Percentiles rank a stretch among this genome's conserved stretches.
Conservation (phyloP, 2,797 vertebrate genomes). For the Sylvilagus floridanus region DNA sequence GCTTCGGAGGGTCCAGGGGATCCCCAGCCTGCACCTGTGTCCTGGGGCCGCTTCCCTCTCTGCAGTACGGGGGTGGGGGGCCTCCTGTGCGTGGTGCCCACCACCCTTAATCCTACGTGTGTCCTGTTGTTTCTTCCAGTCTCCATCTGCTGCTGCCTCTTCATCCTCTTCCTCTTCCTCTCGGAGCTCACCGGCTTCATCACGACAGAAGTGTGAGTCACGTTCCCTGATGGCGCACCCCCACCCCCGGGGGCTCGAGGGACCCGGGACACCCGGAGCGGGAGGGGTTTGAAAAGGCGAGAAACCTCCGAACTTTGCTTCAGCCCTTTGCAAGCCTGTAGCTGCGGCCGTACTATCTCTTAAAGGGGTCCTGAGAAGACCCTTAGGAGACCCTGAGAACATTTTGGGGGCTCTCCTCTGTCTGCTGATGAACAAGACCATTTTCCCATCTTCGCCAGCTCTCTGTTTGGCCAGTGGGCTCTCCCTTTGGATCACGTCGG, state of each 20-base stretch:
- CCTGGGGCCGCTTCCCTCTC: not conserved
- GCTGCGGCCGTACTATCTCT: not conserved
- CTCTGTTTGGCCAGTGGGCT: conserved; percentile 1
- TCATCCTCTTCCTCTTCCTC: conserved; percentile 99
- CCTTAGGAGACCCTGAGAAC: not conserved
- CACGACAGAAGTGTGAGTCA: conserved; percentile 98
- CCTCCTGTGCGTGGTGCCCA: accelerated
- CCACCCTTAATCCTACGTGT: not conserved
- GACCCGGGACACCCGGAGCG: not conserved
- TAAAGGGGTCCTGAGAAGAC: not conserved
- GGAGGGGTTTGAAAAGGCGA: not conserved
- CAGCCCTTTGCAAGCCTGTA: not conserved
- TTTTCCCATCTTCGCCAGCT: not conserved
- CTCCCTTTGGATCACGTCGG: conserved; percentile 31
- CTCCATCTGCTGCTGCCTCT: conserved; percentile 98
- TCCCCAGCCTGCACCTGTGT: too few relatives aligned
- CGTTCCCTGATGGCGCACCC: not conserved
- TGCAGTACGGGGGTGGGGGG: not conserved
- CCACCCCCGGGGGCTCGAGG: not conserved
- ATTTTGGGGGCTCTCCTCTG: not conserved
- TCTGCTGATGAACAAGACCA: not conserved
- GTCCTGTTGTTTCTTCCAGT: conserved; percentile 90
- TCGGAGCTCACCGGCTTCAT: conserved; percentile 99
- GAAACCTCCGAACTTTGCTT: accelerated
- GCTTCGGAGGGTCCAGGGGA: not conserved